Evolutionary conservation across 1,140 invertebrate genomes (phyloP).

Genomic region (Drosophila bipectinata): DNA sequence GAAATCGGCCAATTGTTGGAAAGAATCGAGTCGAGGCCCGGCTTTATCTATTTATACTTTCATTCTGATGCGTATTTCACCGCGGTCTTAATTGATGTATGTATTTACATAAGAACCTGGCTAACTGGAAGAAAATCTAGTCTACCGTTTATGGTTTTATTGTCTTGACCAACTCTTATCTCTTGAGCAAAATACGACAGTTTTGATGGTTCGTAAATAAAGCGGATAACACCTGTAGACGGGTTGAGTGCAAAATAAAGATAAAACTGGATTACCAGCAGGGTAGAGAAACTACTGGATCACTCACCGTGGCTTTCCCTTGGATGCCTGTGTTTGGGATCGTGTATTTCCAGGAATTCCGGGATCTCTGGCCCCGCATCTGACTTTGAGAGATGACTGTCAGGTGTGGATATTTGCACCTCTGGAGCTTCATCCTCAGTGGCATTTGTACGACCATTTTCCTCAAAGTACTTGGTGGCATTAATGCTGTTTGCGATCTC

Average conservation of each 20-base stretch:
- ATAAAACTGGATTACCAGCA: not conserved
- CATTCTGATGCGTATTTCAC: conserved; percentile 19
- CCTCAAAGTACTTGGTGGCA: conserved; percentile 8
- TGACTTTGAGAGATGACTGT: conserved; percentile 7
- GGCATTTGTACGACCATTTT: conserved; percentile 8
- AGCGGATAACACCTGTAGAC: not conserved
- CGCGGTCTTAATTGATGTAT: conserved; percentile 27
- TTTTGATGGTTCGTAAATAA: conserved; percentile 11
- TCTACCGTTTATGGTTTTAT: conserved; percentile 23
- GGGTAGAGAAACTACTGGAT: not conserved
- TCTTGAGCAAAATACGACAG: conserved; percentile 1
- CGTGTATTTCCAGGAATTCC: conserved; percentile 86
- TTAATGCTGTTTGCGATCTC: not conserved
- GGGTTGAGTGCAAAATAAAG: conserved; percentile 13
- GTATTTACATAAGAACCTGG: not conserved
- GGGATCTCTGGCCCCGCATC: conserved; percentile 1
- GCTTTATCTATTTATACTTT: conserved; percentile 32
- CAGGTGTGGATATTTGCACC: conserved; percentile 29
- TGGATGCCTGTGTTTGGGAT: conserved; percentile 85
- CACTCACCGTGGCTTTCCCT: conserved; percentile 70
- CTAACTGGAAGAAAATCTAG: not conserved
- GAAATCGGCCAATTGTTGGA: conserved; percentile 54
- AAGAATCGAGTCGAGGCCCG: conserved; percentile 5
- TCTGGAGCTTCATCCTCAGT: conserved; percentile 40
- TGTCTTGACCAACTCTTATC: conserved; percentile 9